Conservation (phyloP, 2,888 invertebrate genomes). For the Caenorhabditis panamensis region DNA sequence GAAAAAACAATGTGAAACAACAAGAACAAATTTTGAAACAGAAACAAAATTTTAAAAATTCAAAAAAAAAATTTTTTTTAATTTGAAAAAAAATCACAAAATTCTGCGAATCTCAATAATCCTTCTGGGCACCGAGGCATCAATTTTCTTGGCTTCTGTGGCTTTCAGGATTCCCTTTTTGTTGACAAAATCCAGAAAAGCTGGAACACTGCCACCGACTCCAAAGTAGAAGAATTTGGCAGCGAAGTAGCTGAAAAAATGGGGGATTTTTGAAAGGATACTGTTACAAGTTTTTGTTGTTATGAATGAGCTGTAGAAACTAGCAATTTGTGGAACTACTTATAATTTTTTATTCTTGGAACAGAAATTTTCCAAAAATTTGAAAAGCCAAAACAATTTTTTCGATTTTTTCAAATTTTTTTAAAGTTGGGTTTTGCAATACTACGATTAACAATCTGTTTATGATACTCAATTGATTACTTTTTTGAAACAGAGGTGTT, state of each 20-base stretch:
- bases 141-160: constrained; percentile 40
- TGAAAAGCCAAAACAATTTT: background rate
- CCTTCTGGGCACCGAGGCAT: constrained; percentile 60
- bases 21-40: background rate
- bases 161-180: constrained; percentile 53
- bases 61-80: background rate
- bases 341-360: background rate
- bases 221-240: constrained; percentile 96
- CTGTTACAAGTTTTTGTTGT: background rate
- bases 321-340: no score
- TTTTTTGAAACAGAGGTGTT: no score
- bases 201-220: constrained; percentile 90
- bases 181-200: constrained; percentile 86
- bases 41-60: background rate
- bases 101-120: constrained; percentile 58
- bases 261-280: background rate
- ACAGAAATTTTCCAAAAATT: background rate
- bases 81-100: background rate
- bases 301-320: no score
- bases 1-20: background rate
- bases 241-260: constrained; percentile 85
- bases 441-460: no score
- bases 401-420: no score
- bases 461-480: no score
- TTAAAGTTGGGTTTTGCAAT: no score